These are phyloP conservation scores for Leptothorax acervorum DNA, from an alignment of 2,888 invertebrate genomes.

Conservation along the genomic window DNA sequence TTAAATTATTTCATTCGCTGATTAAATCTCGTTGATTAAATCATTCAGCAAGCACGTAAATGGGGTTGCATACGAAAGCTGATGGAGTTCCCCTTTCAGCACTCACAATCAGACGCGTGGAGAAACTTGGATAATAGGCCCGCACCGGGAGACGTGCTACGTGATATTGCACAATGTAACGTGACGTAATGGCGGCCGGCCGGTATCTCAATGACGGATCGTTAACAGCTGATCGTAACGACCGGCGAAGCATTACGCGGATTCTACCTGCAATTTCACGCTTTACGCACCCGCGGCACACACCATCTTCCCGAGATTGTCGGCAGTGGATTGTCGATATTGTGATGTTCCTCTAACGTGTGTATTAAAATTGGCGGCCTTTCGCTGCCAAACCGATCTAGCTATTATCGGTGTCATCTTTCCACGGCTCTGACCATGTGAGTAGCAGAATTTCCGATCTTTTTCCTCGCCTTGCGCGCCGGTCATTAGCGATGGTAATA, in stretches of 20 bases:
- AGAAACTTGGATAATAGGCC: conserved; percentile 22
- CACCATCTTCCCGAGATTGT: conserved; percentile 34
- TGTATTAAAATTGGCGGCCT: conserved; percentile 4
- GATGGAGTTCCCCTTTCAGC: not conserved
- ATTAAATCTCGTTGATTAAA: not conserved
- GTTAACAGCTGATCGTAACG: conserved; percentile 56
- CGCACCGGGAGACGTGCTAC: not conserved
- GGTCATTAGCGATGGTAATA: conserved; percentile 15
- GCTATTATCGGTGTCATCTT: conserved; percentile 7
- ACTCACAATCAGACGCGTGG: not conserved
- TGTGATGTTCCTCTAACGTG: not conserved
- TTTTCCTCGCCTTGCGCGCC: not conserved
- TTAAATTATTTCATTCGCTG: not conserved
- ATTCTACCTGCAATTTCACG: conserved; percentile 56
- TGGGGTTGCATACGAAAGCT: not conserved
- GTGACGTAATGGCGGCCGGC: conserved; percentile 29
- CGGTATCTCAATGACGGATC: conserved; percentile 47
- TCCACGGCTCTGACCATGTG: not conserved
- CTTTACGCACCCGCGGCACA: conserved; percentile 41
- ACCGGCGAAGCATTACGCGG: conserved; percentile 48
- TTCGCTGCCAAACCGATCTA: not conserved
- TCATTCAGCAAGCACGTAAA: not conserved
- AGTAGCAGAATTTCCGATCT: conserved; percentile 12
- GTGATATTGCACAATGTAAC: conserved; percentile 38
- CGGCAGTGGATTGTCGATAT: conserved; percentile 2